These are phyloP conservation scores for Amblyornis subalaris DNA, from an alignment of 2,113 vertebrate genomes.

Conservation along the genomic window DNA sequence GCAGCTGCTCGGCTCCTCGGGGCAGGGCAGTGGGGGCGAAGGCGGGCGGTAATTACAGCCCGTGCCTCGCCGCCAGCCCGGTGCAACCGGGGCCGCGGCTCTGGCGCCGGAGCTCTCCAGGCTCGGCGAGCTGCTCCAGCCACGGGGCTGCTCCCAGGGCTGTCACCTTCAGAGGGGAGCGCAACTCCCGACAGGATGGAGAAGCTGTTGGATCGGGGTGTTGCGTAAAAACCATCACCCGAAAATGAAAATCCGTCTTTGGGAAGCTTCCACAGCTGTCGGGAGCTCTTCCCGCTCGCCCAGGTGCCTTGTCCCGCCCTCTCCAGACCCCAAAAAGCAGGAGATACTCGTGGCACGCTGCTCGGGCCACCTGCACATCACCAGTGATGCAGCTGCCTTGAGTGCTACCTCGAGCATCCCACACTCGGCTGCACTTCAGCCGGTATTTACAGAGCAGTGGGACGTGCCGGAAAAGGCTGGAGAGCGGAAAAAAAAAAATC, in stretches of 20 bases:
- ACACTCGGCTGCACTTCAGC: neutral
- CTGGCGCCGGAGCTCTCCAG: neutral
- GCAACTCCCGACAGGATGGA: rapidly evolving
- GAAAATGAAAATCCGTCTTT: neutral
- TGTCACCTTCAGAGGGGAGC: rapidly evolving
- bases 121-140: neutral
- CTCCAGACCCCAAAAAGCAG: neutral
- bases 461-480: neutral
- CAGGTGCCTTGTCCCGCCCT: neutral
- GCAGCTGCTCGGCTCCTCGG: neutral
- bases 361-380: neutral
- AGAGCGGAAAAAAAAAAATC: neutral
- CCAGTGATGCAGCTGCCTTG: neutral
- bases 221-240: rapidly evolving
- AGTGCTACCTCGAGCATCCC: neutral
- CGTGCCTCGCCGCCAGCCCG: neutral
- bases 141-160: neutral
- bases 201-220: rapidly evolving
- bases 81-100: neutral
- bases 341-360: rapidly evolving
- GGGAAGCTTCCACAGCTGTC: neutral
- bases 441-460: neutral
- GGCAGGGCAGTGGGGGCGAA: neutral
- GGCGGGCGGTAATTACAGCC: neutral
- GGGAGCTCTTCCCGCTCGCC: rapidly evolving